Evolutionary conservation across 2,888 invertebrate species (phyloP).

Genomic region (Diarsia rubi): DNA sequence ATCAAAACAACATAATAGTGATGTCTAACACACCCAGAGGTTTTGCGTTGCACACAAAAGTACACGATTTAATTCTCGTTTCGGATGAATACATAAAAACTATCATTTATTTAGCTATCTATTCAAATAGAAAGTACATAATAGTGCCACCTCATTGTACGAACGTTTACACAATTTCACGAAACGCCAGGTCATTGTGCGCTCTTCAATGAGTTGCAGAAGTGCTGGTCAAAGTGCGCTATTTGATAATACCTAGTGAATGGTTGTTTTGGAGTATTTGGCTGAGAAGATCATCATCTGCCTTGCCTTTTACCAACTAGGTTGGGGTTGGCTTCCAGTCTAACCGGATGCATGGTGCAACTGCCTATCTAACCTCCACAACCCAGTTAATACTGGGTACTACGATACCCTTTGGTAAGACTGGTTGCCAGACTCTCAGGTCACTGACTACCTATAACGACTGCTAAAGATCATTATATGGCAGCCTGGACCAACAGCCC

Average conservation of each 20-base stretch:
- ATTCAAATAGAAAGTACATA: slow-evolving; percentile 60
- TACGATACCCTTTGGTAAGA: too few species aligned
- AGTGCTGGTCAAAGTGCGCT: not conserved
- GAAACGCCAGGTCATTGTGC: slow-evolving; percentile 39
- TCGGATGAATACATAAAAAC: slow-evolving; percentile 24
- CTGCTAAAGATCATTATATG: too few species aligned
- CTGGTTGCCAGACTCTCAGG: too few species aligned
- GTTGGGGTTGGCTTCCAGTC: too few species aligned
- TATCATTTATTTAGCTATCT: slow-evolving; percentile 14
- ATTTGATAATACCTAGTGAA: not conserved
- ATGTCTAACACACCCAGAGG: not conserved
- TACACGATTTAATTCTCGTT: slow-evolving; percentile 7
- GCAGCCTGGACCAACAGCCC: too few species aligned
- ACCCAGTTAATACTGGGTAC: too few species aligned
- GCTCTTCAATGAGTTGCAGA: slow-evolving; percentile 45
- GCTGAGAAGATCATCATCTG: too few species aligned
- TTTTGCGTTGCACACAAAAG: not conserved
- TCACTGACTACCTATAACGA: too few species aligned
- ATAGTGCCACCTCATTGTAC: slow-evolving; percentile 41
- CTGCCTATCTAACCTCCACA: too few species aligned
- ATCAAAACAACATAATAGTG: not conserved
- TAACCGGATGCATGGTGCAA: too few species aligned
- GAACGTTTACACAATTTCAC: slow-evolving; percentile 33
- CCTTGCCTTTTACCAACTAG: too few species aligned
- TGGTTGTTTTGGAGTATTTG: not conserved